phyloP scores from a whole-genome alignment of 2,113 vertebrate species.

The Charadrius vociferus region DNA sequence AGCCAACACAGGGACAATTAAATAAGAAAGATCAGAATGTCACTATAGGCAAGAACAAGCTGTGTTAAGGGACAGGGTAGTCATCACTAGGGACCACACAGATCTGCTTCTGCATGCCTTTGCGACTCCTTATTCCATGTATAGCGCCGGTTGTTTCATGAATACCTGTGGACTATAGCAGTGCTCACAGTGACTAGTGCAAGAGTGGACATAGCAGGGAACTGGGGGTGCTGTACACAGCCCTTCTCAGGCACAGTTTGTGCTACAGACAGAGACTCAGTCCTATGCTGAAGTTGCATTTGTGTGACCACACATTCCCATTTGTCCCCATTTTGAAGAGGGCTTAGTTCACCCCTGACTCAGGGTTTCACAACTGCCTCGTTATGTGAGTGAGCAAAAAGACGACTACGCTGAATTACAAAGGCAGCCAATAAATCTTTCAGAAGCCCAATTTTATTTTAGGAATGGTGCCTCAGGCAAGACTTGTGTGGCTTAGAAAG shows the following conservation, averaged over 20 bases:
- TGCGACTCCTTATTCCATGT: neutral
- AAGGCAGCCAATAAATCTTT: conserved; percentile 58
- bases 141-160: neutral
- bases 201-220: neutral
- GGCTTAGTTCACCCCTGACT: conserved; percentile 3
- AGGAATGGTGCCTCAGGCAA: conserved; percentile 51
- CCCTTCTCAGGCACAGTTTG: neutral
- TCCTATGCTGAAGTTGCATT: neutral
- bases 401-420: neutral
- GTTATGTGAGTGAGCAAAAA: conserved; percentile 32
- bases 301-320: neutral
- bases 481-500: conserved; percentile 36
- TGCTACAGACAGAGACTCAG: neutral
- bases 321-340: conserved; percentile 3
- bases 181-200: neutral
- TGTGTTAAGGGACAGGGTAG: neutral
- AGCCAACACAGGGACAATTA: neutral
- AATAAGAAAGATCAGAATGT: conserved; percentile 23
- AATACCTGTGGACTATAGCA: neutral
- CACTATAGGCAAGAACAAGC: conserved; percentile 1
- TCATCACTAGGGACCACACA: neutral
- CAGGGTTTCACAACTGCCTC: conserved; percentile 42
- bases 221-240: neutral
- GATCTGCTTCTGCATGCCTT: neutral
- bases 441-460: conserved; percentile 59